phyloP scores from a whole-genome alignment of 1,140 invertebrate genomes.

The Danaus plexippus region DNA sequence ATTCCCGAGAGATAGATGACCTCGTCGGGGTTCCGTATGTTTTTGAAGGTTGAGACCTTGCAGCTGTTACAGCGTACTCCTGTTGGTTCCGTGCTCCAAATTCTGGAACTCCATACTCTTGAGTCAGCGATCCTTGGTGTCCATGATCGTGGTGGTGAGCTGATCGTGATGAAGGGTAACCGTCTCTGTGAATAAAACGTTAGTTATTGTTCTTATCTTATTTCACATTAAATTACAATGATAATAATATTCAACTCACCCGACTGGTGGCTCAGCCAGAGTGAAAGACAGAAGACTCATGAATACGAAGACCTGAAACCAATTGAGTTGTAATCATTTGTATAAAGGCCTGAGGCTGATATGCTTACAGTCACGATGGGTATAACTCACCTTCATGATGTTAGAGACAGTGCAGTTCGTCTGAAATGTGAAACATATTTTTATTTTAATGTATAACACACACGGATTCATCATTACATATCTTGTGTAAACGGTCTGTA shows the following conservation, averaged over 20 bases:
- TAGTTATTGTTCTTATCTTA: slow-evolving; percentile 1
- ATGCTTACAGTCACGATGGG: not conserved
- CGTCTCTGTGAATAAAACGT: slow-evolving; percentile 33
- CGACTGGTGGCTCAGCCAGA: slow-evolving; percentile 51
- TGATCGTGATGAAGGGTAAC: slow-evolving; percentile 36
- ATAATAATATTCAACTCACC: slow-evolving; percentile 32
- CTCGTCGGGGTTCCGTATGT: slow-evolving; percentile 5
- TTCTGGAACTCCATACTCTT: slow-evolving; percentile 24
- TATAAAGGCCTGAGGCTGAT: too few relatives aligned
- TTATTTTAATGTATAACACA: too few relatives aligned
- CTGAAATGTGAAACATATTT: too few relatives aligned
- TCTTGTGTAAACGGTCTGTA: too few relatives aligned
- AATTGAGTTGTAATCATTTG: slow-evolving; percentile 1
- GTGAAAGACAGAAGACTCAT: slow-evolving; percentile 33
- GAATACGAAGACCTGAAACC: slow-evolving; percentile 30
- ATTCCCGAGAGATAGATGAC: slow-evolving; percentile 12
- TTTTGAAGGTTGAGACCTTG: slow-evolving; percentile 3
- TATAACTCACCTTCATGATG: slow-evolving; percentile 6
- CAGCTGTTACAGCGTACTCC: slow-evolving; percentile 5
- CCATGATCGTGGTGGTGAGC: slow-evolving; percentile 21
- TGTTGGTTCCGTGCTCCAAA: slow-evolving; percentile 13
- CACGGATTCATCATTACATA: too few relatives aligned
- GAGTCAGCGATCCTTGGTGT: slow-evolving; percentile 34
- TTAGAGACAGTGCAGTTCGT: not conserved
- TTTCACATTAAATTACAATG: not conserved